phyloP scores from a whole-genome alignment of 2,888 invertebrate species.

The Axea sp. region DNA sequence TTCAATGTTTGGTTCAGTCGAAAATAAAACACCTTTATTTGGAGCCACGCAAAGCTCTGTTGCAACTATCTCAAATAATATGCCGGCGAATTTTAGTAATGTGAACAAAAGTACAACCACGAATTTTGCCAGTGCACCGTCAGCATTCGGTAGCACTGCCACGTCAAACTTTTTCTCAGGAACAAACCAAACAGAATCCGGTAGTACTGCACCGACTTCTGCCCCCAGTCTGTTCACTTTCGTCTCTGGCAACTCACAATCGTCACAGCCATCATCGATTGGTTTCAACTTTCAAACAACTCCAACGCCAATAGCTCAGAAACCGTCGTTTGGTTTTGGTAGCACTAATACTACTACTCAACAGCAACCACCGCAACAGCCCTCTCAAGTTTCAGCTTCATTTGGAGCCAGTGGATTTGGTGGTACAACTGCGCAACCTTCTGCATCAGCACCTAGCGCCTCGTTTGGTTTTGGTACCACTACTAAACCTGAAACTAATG shows the following conservation, averaged over 20 bases:
- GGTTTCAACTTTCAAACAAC: slow-evolving; percentile 70
- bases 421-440: slow-evolving; percentile 62
- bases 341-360: slow-evolving; percentile 51
- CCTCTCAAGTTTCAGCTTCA: slow-evolving; percentile 3
- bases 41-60: slow-evolving; percentile 28
- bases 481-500: slow-evolving; percentile 66
- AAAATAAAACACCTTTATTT: slow-evolving; percentile 65
- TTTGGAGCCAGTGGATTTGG: slow-evolving; percentile 55
- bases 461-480: slow-evolving; percentile 70
- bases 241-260: slow-evolving; percentile 63
- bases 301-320: slow-evolving; percentile 62
- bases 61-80: not conserved
- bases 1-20: slow-evolving; percentile 61
- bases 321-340: slow-evolving; percentile 66
- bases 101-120: not conserved
- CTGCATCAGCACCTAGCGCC: slow-evolving; percentile 48
- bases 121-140: not conserved
- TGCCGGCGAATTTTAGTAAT: not conserved
- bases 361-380: not conserved
- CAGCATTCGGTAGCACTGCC: not conserved
- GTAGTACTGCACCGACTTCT: slow-evolving; percentile 21
- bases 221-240: slow-evolving; percentile 69
- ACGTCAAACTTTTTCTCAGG: slow-evolving; percentile 39
- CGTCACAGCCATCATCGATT: slow-evolving; percentile 55
- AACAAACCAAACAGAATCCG: slow-evolving; percentile 2